Evolutionary conservation across 2,797 vertebrate genomes (phyloP).

Genomic region (Falco peregrinus): DNA sequence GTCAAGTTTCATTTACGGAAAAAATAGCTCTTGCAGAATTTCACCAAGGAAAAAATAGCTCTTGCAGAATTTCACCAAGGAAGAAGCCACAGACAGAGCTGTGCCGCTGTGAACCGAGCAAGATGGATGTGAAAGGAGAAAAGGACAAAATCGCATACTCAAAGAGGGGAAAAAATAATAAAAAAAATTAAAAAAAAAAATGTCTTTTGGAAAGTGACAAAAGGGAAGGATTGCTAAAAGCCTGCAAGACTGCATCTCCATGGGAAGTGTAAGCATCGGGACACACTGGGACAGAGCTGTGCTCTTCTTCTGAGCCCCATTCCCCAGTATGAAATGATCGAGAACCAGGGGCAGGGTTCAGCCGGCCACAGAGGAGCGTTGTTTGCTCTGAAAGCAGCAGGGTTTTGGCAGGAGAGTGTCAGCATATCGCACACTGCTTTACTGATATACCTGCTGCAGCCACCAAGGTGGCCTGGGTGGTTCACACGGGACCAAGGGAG

Average conservation of each 20-base stretch:
- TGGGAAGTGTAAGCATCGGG: accelerated
- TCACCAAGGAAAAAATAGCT: not conserved
- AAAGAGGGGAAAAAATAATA: not conserved
- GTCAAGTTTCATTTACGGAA: not conserved
- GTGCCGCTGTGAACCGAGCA: not conserved
- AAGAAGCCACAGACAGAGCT: not conserved
- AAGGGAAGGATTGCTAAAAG: not conserved
- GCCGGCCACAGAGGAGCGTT: accelerated
- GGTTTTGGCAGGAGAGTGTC: not conserved
- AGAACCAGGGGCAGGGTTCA: not conserved
- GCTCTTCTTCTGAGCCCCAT: not conserved
- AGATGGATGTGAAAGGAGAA: not conserved
- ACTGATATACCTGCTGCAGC: not conserved
- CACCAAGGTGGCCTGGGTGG: accelerated
- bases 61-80: not conserved
- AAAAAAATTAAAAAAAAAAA: not conserved
- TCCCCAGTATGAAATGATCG: accelerated
- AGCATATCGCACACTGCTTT: no score
- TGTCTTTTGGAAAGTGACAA: not conserved
- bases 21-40: not conserved
- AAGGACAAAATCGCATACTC: not conserved
- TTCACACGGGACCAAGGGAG: accelerated
- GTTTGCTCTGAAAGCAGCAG: not conserved
- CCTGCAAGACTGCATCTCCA: accelerated
- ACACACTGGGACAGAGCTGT: accelerated